Conservation (phyloP, 53 echinoderm and acorn worm species). For the Actinopyga echinites region DNA sequence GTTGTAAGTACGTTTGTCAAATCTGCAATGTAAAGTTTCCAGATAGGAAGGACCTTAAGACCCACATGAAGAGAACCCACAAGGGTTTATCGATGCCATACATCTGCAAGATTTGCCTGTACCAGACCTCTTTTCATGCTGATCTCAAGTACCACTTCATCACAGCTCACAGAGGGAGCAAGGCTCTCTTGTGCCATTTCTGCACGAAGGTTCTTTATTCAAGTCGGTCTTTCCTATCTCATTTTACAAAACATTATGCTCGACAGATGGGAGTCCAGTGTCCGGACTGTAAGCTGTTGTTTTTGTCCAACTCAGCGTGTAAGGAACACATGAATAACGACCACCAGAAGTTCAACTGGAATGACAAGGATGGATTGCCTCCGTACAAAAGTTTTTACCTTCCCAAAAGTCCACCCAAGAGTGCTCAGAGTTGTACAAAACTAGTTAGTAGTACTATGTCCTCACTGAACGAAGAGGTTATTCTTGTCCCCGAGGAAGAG, state of each 20-base stretch:
- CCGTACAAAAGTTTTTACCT: neutral
- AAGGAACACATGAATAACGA: conserved; percentile 6
- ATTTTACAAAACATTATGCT: conserved; percentile 25
- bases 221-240: conserved; percentile 25
- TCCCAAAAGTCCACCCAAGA: neutral
- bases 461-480: too few relatives aligned
- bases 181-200: conserved; percentile 26
- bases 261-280: conserved; percentile 15
- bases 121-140: conserved; percentile 26
- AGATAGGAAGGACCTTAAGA: neutral
- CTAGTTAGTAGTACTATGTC: too few relatives aligned
- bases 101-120: conserved; percentile 32
- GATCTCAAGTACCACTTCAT: conserved; percentile 24
- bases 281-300: neutral
- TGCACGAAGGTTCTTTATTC: conserved; percentile 33
- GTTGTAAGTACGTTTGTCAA: neutral
- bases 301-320: conserved; percentile 11
- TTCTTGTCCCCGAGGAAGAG: neutral
- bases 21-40: conserved; percentile 21
- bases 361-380: conserved; percentile 3
- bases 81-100: conserved; percentile 30
- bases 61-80: conserved; percentile 16
- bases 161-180: neutral
- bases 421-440: too few relatives aligned
- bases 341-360: conserved; percentile 4